These are phyloP conservation scores for Callosobruchus maculatus DNA, from an alignment of 2,888 invertebrate genomes.

Conservation along the genomic window DNA sequence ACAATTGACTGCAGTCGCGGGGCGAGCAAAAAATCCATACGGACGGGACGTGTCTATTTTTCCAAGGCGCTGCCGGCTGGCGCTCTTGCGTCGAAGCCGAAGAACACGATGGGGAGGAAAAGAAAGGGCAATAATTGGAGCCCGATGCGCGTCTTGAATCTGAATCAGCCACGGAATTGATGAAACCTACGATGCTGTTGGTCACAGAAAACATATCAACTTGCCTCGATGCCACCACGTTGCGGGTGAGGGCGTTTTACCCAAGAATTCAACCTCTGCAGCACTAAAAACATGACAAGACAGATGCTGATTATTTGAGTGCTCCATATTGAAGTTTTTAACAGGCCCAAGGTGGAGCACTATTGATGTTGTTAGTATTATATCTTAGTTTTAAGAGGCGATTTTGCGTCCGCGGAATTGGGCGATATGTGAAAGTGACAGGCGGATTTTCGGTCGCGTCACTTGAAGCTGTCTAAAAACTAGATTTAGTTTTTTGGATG, in stretches of 20 bases:
- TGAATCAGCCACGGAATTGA: conserved; percentile 13
- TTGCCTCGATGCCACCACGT: not conserved
- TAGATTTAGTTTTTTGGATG: too few species aligned
- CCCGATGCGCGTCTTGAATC: conserved; percentile 22
- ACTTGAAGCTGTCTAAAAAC: too few species aligned
- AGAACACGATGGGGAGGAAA: conserved; percentile 17
- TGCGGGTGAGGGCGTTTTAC: conserved; percentile 13
- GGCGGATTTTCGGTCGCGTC: too few species aligned
- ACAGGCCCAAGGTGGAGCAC: too few species aligned
- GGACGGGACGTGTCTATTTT: conserved; percentile 5
- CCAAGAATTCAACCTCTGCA: conserved; percentile 18
- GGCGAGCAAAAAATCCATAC: not conserved
- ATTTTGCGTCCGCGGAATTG: too few species aligned
- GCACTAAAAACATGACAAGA: too few species aligned
- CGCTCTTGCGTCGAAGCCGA: conserved; percentile 12
- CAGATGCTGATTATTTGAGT: too few species aligned
- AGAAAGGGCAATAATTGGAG: conserved; percentile 29
- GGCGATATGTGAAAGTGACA: too few species aligned
- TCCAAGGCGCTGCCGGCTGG: conserved; percentile 13
- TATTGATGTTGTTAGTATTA: too few species aligned
- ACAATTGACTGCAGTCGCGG: not conserved
- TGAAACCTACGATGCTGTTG: not conserved
- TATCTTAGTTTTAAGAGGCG: too few species aligned
- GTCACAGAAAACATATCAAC: not conserved
- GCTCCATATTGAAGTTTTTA: too few species aligned